Percentiles rank a stretch among this genome's conserved stretches.
These are phyloP conservation scores for Plecotus auritus DNA, from an alignment of 2,113 vertebrate species.

Conservation along the genomic window DNA sequence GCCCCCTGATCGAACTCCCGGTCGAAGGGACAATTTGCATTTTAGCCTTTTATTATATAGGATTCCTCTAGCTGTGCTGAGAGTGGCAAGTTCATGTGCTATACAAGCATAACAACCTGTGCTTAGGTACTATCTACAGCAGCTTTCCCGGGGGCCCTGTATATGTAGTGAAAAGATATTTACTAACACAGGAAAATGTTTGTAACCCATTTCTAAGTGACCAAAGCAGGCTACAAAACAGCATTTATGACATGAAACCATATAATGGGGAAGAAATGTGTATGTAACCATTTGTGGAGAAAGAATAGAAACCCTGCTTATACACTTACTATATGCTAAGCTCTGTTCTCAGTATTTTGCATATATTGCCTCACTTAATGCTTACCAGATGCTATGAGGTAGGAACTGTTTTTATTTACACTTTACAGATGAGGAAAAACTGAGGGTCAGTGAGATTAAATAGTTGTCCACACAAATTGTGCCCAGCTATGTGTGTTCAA, in stretches of 20 bases:
- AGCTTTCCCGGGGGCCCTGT: background rate
- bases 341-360: background rate
- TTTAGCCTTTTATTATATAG: too few relatives aligned
- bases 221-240: background rate
- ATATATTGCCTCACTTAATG: background rate
- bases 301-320: background rate
- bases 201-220: background rate
- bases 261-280: background rate
- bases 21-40: too few relatives aligned
- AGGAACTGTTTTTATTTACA: background rate
- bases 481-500: background rate
- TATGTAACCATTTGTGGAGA: background rate
- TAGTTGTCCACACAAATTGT: background rate
- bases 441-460: background rate
- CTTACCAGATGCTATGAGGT: background rate
- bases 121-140: background rate
- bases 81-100: background rate
- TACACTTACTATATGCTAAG: background rate
- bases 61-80: background rate
- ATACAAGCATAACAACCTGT: background rate
- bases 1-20: too few relatives aligned
- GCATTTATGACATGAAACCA: background rate
- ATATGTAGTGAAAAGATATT: background rate
- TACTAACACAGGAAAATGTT: background rate
- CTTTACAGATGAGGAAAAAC: background rate